Percentiles rank a stretch among this genome's conserved stretches.
phyloP scores from a whole-genome alignment of 2,797 vertebrate genomes.

The Sebastes itinus region DNA sequence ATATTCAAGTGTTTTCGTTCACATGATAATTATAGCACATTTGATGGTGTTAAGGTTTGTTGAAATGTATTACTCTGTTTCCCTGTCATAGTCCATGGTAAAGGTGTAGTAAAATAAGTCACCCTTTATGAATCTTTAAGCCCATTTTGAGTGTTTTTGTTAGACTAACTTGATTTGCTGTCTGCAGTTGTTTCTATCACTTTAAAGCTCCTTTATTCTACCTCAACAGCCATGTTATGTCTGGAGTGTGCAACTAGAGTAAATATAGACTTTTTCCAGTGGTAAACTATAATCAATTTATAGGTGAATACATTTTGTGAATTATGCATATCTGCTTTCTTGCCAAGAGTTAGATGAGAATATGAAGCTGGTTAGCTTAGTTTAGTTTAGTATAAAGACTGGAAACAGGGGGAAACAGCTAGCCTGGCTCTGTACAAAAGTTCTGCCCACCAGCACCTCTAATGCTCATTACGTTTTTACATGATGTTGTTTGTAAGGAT shows the following conservation, averaged over 20 bases:
- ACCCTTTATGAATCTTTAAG: neutral
- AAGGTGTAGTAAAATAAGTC: constrained; percentile 1
- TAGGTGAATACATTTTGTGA: neutral
- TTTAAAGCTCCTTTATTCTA: neutral
- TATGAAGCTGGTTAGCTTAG: neutral
- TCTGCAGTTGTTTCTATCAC: neutral
- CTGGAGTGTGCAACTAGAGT: neutral
- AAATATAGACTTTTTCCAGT: neutral
- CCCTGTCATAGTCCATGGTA: neutral
- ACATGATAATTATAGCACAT: neutral
- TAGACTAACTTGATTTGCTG: neutral
- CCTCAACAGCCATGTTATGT: neutral
- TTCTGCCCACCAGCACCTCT: neutral
- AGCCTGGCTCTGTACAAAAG: neutral
- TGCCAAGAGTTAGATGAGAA: neutral
- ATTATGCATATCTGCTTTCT: neutral
- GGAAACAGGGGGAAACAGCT: neutral
- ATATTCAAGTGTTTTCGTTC: neutral
- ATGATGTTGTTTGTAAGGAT: too few relatives aligned
- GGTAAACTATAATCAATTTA: neutral
- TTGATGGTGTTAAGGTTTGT: neutral
- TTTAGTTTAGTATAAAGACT: neutral
- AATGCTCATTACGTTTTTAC: too few relatives aligned
- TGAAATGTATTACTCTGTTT: constrained; percentile 3
- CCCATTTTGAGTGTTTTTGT: neutral